phyloP scores from a whole-genome alignment of 2,797 vertebrate genomes.

The Eptatretus atami region DNA sequence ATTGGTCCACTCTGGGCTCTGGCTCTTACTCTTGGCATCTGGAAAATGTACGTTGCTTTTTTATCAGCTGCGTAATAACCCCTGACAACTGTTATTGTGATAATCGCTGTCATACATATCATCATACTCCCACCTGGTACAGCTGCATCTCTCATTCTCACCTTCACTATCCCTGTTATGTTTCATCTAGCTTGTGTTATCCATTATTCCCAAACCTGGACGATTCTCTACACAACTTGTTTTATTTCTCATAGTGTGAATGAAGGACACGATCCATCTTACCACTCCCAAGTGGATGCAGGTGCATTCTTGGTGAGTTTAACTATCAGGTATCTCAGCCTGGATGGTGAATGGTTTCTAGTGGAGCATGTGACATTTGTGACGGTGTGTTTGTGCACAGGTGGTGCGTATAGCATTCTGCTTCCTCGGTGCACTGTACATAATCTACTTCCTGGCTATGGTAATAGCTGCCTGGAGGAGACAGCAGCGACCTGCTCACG shows the following conservation, averaged over 20 bases:
- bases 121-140: too few relatives aligned
- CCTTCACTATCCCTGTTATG: too few relatives aligned
- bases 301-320: constrained; percentile 4
- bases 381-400: neutral
- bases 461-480: neutral
- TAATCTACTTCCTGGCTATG: neutral
- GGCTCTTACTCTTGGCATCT: constrained; percentile 3
- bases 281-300: constrained; percentile 1
- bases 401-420: constrained; percentile 2
- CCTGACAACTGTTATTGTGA: too few relatives aligned
- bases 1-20: constrained; percentile 1
- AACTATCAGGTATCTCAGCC: too few relatives aligned
- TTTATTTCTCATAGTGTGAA: neutral
- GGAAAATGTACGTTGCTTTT: constrained; percentile 1
- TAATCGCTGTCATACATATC: too few relatives aligned
- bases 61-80: neutral
- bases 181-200: too few relatives aligned
- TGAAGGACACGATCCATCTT: neutral
- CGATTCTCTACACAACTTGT: too few relatives aligned
- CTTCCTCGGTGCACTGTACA: constrained; percentile 1
- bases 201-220: too few relatives aligned
- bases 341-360: too few relatives aligned
- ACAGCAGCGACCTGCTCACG: neutral
- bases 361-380: neutral
- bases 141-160: too few relatives aligned